These are phyloP conservation scores for Neogale vison DNA, from an alignment of 2,113 vertebrate genomes.

Conservation along the genomic window DNA sequence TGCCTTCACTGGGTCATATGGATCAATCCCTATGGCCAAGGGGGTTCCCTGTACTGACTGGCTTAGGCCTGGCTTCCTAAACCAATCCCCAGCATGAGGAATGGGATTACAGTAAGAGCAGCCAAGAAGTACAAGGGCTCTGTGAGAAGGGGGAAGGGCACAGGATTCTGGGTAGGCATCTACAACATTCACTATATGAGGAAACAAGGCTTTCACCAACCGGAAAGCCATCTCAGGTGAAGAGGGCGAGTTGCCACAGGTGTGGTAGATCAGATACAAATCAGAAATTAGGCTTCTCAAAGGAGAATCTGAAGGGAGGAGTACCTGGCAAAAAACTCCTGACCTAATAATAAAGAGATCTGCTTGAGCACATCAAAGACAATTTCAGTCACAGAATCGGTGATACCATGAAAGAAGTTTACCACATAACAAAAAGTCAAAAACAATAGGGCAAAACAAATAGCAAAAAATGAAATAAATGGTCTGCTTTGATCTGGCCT, in stretches of 20 bases:
- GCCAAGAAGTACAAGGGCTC: neutral
- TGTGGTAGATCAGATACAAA: neutral
- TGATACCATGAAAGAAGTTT: neutral
- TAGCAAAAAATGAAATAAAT: conserved; percentile 21
- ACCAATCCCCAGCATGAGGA: neutral
- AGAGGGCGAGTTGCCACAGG: neutral
- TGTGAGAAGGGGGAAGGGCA: neutral
- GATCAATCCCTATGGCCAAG: neutral
- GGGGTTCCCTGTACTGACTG: neutral
- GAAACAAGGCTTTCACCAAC: neutral
- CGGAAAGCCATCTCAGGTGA: neutral
- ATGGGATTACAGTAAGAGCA: neutral
- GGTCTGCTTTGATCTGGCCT: neutral
- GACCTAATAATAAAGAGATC: neutral
- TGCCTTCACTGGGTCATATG: neutral
- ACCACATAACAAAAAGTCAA: neutral
- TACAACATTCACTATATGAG: neutral
- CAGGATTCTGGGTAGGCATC: neutral
- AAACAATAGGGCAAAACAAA: conserved; percentile 6
- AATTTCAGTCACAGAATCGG: neutral
- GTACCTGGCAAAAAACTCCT: conserved; percentile 13
- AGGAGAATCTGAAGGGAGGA: neutral
- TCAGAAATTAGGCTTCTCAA: neutral
- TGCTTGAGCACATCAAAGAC: neutral
- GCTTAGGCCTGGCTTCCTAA: neutral